Evolutionary conservation across 2,113 vertebrate genomes (phyloP), one percentile per base, ranked within the genome.

Genomic region (Tupaia chinensis): DNA sequence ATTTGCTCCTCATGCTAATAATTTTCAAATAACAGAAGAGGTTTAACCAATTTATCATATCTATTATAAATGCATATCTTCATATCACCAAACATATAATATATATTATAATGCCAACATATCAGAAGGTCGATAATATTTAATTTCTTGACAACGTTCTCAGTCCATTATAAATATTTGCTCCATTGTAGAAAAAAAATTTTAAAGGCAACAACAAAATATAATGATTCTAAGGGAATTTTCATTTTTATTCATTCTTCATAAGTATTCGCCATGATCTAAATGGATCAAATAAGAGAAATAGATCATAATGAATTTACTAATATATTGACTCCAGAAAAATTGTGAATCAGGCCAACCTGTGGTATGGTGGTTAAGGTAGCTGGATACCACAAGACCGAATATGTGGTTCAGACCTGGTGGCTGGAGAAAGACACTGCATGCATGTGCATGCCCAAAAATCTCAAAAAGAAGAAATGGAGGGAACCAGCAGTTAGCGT

Each of bases 261-360:
- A 15, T 44, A 89, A 17, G 15, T 77, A 89, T 77, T 70, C n/a
- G 89, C n/a, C 70, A 20, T 20, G 17, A 70, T 80, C 29, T 32
- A 92, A 65, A 32, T 60, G 20, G 27, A 76, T 77, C 29, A 94
- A 66, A 77, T 70, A 89, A 70, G 53, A 53, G 2, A 22, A 80
- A 56, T 29, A 84, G 25, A 3, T 32, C 89, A 77, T 53, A 88
- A 86, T 66, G 66, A 86, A 14, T 87, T 61, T 54, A 56, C 17
- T 20, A 87, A 90, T 58, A 81, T 27, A n/a, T 77, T n/a, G 58
- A 94, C 53, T 93, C 22, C 78, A 87, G 53, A 68, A 81, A 91
- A 56, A 83, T 44, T 44, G 44, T 44, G 44, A 44, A 44, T 44
- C 44, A 44, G 44, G 44, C 44, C 44, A 44, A 44, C 44, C 44